These are phyloP conservation scores for Vesta saturnalis DNA, from an alignment of 2,888 invertebrate species.

Conservation along the genomic window DNA sequence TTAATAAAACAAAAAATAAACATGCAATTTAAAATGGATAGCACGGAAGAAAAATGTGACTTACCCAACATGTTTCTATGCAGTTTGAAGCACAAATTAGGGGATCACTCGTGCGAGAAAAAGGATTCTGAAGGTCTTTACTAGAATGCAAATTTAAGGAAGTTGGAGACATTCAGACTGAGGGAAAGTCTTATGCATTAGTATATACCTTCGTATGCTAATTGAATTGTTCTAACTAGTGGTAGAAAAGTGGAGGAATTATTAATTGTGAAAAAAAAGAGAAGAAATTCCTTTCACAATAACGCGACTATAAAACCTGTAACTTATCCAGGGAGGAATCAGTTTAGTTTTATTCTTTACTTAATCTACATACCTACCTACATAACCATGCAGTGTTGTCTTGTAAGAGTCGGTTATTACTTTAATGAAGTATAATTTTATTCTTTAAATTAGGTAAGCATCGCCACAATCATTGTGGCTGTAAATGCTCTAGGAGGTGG, in stretches of 20 bases:
- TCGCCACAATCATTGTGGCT: slow-evolving; percentile 55
- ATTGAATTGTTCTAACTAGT: slow-evolving; percentile 24
- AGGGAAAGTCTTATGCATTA: slow-evolving; percentile 42
- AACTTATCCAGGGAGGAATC: slow-evolving; percentile 42
- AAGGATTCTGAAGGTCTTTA: slow-evolving; percentile 12
- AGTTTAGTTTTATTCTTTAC: slow-evolving; percentile 41
- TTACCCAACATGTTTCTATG: neutral
- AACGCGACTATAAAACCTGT: slow-evolving; percentile 49
- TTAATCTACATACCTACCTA: slow-evolving; percentile 17
- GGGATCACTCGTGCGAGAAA: slow-evolving; percentile 18
- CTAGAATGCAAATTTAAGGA: slow-evolving; percentile 23
- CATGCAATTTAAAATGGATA: neutral
- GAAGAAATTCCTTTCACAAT: slow-evolving; percentile 53
- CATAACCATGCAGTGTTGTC: slow-evolving; percentile 49
- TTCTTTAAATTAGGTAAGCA: slow-evolving; percentile 48
- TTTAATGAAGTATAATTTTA: neutral
- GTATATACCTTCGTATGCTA: slow-evolving; percentile 21
- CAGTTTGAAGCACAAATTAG: slow-evolving; percentile 9
- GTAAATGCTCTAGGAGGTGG: slow-evolving; percentile 53
- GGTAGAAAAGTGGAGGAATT: slow-evolving; percentile 35
- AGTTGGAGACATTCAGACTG: slow-evolving; percentile 39
- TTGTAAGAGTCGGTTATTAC: slow-evolving; percentile 48
- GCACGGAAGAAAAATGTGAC: no score
- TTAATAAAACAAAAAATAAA: neutral
- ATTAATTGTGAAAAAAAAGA: slow-evolving; percentile 18